phyloP scores from a whole-genome alignment of 1,140 invertebrate species.

The Dufourea novaeangliae region DNA sequence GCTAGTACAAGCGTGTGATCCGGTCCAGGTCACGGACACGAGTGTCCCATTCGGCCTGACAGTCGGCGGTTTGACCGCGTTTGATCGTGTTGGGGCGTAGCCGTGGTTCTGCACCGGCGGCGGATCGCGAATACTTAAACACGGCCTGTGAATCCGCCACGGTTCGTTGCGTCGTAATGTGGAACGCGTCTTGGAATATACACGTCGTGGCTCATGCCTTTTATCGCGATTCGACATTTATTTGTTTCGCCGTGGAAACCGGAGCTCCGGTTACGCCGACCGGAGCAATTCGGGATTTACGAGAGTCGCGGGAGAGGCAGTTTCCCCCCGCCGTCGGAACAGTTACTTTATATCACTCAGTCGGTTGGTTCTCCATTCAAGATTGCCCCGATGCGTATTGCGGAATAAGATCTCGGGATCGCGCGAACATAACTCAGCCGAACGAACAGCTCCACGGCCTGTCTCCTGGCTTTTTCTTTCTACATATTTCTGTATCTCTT shows the following conservation, averaged over 20 bases:
- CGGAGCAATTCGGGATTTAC: constrained; percentile 1
- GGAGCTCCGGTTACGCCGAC: constrained; percentile 11
- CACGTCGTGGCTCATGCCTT: constrained; percentile 24
- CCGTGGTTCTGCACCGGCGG: constrained; percentile 13
- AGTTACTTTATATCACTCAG: constrained; percentile 10
- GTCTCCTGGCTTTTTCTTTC: not conserved
- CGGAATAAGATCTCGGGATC: not conserved
- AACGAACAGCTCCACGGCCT: too few relatives aligned
- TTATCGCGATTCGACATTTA: constrained; percentile 58
- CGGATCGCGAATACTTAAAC: constrained; percentile 44
- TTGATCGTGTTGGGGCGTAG: constrained; percentile 11
- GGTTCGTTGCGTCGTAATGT: constrained; percentile 48
- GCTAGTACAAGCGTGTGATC: too few relatives aligned
- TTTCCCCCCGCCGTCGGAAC: not conserved
- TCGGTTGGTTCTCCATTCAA: not conserved
- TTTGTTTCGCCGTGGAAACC: constrained; percentile 3
- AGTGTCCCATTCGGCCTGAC: not conserved
- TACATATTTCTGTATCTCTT: not conserved
- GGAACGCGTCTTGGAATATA: constrained; percentile 34
- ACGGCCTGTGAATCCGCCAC: constrained; percentile 43
- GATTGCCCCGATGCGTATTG: not conserved
- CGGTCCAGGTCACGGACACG: not conserved
- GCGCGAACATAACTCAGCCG: constrained; percentile 1
- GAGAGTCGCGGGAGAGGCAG: not conserved
- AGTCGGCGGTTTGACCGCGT: not conserved